Conservation (phyloP, 1,140 invertebrate species). For the Euschistus heros region DNA sequence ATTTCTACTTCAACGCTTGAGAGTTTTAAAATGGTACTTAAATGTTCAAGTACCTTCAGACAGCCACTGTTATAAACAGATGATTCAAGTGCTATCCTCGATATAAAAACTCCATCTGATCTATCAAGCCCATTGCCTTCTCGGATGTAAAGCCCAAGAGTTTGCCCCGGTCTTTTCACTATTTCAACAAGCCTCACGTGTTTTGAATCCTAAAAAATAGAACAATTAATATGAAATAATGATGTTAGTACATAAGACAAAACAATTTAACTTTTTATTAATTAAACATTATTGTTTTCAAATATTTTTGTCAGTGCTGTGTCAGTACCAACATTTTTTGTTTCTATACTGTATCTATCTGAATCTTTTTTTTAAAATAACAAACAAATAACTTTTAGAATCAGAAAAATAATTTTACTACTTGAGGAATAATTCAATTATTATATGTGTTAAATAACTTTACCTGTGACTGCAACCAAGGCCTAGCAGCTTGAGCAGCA, state of each 20-base stretch:
- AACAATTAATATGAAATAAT: slow-evolving; percentile 15
- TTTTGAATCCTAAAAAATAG: slow-evolving; percentile 53
- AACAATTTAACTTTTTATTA: too few relatives aligned
- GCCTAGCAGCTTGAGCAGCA: slow-evolving; percentile 70
- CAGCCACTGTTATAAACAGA: slow-evolving; percentile 94
- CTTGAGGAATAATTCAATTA: too few relatives aligned
- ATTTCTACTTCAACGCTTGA: background rate
- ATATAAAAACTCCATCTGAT: slow-evolving; percentile 94
- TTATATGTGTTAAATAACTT: too few relatives aligned
- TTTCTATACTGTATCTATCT: too few relatives aligned
- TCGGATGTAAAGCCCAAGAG: slow-evolving; percentile 92
- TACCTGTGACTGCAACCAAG: slow-evolving; percentile 65
- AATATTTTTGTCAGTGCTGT: too few relatives aligned
- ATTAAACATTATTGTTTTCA: too few relatives aligned
- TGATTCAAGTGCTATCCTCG: slow-evolving; percentile 91
- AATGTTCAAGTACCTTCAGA: slow-evolving; percentile 51
- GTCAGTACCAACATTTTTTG: too few relatives aligned
- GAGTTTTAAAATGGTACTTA: background rate
- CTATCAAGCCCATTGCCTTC: slow-evolving; percentile 91
- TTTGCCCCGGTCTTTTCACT: slow-evolving; percentile 96
- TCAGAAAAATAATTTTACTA: too few relatives aligned
- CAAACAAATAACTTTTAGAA: too few relatives aligned
- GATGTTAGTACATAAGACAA: too few relatives aligned
- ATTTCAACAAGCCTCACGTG: slow-evolving; percentile 95
- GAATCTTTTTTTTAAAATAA: too few relatives aligned